Conservation (phyloP, 2,113 vertebrate species). For the Hemiscyllium ocellatum region DNA sequence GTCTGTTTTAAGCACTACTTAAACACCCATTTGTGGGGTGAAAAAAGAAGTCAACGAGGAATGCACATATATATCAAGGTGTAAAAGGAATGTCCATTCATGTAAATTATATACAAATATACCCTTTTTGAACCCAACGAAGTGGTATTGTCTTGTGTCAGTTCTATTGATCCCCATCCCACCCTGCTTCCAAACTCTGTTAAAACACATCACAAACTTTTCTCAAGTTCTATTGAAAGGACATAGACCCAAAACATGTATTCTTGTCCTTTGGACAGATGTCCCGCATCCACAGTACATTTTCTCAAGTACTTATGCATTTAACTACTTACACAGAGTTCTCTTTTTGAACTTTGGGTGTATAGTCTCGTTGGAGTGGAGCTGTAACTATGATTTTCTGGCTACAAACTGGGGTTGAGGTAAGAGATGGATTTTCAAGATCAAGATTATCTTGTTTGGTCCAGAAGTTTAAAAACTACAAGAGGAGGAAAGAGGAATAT, state of each 20-base stretch:
- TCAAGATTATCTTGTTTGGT: slow-evolving; percentile 86
- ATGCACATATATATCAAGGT: too few species aligned
- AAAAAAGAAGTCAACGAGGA: too few species aligned
- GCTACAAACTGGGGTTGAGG: slow-evolving; percentile 90
- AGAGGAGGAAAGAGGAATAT: slow-evolving; percentile 39
- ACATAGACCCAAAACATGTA: not conserved
- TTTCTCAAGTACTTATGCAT: not conserved
- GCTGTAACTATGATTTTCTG: slow-evolving; percentile 91
- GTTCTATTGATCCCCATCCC: not conserved
- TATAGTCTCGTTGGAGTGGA: slow-evolving; percentile 89
- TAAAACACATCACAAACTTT: not conserved
- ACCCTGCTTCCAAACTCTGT: not conserved
- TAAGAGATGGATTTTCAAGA: slow-evolving; percentile 87
- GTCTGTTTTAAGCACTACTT: too few species aligned
- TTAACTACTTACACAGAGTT: slow-evolving; percentile 67
- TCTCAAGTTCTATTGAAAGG: not conserved
- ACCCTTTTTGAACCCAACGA: too few species aligned
- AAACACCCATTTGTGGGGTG: too few species aligned
- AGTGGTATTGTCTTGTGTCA: too few species aligned
- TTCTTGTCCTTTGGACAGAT: not conserved
- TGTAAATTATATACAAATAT: too few species aligned
- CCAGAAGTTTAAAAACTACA: slow-evolving; percentile 93
- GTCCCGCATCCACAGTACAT: not conserved
- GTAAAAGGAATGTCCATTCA: too few species aligned
- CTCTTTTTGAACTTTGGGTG: slow-evolving; percentile 80